Conservation (phyloP, 92 coral and sea anemone species). For the Zoanthus gigantus region DNA sequence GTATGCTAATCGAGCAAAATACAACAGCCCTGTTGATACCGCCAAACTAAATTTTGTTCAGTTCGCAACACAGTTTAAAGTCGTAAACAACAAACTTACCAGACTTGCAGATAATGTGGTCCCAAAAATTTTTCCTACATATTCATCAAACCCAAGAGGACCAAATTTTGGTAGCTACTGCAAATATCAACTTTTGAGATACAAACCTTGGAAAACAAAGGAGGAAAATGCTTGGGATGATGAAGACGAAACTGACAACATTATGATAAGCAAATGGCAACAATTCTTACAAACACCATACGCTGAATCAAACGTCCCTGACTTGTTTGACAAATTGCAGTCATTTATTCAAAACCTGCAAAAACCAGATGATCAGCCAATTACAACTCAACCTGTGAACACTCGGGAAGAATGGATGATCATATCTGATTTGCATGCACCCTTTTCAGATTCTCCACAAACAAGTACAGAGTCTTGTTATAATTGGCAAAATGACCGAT, state of each 20-base stretch:
- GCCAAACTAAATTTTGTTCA: constrained; percentile 64
- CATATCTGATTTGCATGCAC: constrained; percentile 60
- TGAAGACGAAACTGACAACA: constrained; percentile 58
- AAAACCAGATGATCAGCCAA: constrained; percentile 48
- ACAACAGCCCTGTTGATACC: constrained; percentile 54
- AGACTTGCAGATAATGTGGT: constrained; percentile 71
- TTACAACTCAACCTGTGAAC: constrained; percentile 38
- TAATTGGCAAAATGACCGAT: constrained; percentile 70
- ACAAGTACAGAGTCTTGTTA: constrained; percentile 27
- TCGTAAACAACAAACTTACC: constrained; percentile 67
- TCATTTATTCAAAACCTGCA: constrained; percentile 68
- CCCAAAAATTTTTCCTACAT: constrained; percentile 64
- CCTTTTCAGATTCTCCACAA: constrained; percentile 50
- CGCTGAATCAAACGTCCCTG: constrained; percentile 77
- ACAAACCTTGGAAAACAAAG: constrained; percentile 75
- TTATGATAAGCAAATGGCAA: constrained; percentile 71
- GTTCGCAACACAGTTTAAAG: constrained; percentile 73
- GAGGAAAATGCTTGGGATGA: constrained; percentile 53
- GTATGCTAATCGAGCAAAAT: constrained; percentile 53
- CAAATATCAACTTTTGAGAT: constrained; percentile 76
- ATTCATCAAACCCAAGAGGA: constrained; percentile 82
- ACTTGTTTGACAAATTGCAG: constrained; percentile 83
- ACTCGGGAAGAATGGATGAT: constrained; percentile 23
- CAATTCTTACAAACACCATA: constrained; percentile 78
- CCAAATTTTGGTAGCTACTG: constrained; percentile 72